Conservation (phyloP, 2,797 vertebrate genomes). For the Pachyuromys duprasi region DNA sequence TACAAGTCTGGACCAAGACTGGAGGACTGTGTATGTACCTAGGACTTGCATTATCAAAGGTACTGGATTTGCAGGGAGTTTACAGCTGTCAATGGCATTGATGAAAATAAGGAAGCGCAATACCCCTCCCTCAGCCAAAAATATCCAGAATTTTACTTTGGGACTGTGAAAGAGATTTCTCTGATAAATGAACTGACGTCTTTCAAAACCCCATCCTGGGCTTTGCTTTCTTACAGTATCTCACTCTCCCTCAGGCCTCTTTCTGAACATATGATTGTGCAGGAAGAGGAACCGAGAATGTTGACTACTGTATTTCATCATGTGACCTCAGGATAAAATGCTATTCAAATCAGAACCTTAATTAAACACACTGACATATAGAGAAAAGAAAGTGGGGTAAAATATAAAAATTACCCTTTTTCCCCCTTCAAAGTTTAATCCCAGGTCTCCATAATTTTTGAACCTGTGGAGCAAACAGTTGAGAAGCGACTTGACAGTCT, state of each 20-base stretch:
- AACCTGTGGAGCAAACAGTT: not conserved
- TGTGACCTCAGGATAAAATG: slow-evolving; percentile 65
- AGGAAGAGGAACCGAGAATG: slow-evolving; percentile 66
- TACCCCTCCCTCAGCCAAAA: not conserved
- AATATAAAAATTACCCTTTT: not conserved
- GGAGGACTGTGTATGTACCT: not conserved
- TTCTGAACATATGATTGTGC: not conserved
- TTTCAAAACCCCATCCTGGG: slow-evolving; percentile 25
- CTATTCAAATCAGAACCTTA: slow-evolving; percentile 66
- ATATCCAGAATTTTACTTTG: slow-evolving; percentile 49
- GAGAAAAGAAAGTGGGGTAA: not conserved
- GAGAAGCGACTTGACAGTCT: not conserved
- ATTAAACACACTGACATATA: not conserved
- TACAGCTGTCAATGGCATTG: not conserved
- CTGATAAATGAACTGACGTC: not conserved
- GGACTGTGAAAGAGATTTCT: slow-evolving; percentile 22
- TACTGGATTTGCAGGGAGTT: slow-evolving; percentile 58
- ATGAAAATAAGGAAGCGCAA: slow-evolving; percentile 48
- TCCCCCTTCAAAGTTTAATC: slow-evolving; percentile 43
- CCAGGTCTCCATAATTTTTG: not conserved
- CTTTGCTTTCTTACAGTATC: not conserved
- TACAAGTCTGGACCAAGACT: not conserved
- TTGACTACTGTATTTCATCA: not conserved
- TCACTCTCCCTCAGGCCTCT: not conserved
- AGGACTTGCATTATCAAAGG: not conserved